Base-by-base conservation (phyloP, 1,140 invertebrate species). In the Thrips palmi region DNA sequence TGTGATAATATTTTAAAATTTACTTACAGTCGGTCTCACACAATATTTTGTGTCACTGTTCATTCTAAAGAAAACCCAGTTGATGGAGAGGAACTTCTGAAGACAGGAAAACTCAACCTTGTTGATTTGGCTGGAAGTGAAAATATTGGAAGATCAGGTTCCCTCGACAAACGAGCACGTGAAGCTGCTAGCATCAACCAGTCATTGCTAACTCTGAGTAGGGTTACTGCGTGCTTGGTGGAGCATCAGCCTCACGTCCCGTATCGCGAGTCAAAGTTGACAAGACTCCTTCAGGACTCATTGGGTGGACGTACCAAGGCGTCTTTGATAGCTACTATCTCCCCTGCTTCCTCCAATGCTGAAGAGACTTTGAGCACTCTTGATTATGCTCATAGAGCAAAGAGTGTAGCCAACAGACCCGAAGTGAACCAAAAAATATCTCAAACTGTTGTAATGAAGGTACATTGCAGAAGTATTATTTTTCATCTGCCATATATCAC, bases 141-240 rank as follows among this genome's bases (percentile, higher is more conserved):
- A 48, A 74, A 74, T 50, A 71, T 78, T 49, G 71, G 70, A 1
- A 50, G 73, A 15, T 74, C 71, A 8, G 74, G 74, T 15, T 74
- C 75, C 4, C 60, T 69, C 11, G 70, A 74, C 34, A 70, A 70
- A 46, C 41, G 71, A 40, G 73, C 73, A 6, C 48, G 73, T 33
- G 74, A 77, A 57, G 74, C 74, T 18, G 68, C 70, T 2, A 73
- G 67, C 44, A 77, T 77, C 36, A 77, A 77, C 51, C 67, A 73
- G 49, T 69, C 65, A 40, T 49, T 77, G 5, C 49, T 78, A 4
- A 77, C 75, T 1, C 54, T 77, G 8, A 75, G 74, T 3, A 54
- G 74, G 39, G 75, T 78, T 1, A 77, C 78, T 34, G 76, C 68
- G 7, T 58, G 69, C 22, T 52, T 77, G 5, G 73, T 75, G 12